Conservation (phyloP, 2,113 vertebrate genomes). For the Sebastes fasciatus region DNA sequence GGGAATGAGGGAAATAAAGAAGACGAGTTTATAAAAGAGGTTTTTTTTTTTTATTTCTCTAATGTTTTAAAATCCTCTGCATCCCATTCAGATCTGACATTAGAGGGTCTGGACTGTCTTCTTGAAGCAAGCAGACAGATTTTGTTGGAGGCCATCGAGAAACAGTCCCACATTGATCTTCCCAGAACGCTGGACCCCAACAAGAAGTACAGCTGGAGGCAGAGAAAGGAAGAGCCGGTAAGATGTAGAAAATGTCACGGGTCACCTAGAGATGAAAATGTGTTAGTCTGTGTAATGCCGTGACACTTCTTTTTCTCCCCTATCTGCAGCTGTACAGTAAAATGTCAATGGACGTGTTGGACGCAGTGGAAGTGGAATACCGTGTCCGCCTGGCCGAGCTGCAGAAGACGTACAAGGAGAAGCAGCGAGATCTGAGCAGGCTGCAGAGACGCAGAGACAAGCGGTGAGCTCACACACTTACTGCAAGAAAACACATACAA, state of each 20-base stretch:
- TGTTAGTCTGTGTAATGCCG: not conserved
- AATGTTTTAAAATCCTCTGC: not conserved
- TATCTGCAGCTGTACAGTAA: conserved; percentile 90
- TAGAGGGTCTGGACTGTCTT: conserved; percentile 91
- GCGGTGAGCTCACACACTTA: conserved; percentile 84
- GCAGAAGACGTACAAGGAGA: conserved; percentile 94
- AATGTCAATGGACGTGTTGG: conserved; percentile 92
- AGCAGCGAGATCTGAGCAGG: conserved; percentile 93
- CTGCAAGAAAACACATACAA: not conserved
- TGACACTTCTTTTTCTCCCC: not conserved
- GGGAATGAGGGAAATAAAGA: not conserved
- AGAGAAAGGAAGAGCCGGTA: conserved; percentile 94
- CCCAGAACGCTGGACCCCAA: conserved; percentile 92
- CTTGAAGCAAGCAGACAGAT: conserved; percentile 93
- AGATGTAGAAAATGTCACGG: conserved; percentile 48
- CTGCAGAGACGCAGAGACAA: conserved; percentile 92
- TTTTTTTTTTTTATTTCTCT: not conserved
- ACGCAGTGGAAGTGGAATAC: conserved; percentile 92
- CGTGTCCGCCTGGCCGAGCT: conserved; percentile 93
- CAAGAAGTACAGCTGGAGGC: conserved; percentile 99
- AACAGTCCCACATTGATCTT: conserved; percentile 89
- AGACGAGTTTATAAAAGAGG: too few species aligned
- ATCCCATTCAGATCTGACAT: conserved; percentile 70
- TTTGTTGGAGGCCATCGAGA: conserved; percentile 92
- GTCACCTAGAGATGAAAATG: not conserved